phyloP scores from a whole-genome alignment of 2,888 invertebrate genomes.

The Dynastes grantii region DNA sequence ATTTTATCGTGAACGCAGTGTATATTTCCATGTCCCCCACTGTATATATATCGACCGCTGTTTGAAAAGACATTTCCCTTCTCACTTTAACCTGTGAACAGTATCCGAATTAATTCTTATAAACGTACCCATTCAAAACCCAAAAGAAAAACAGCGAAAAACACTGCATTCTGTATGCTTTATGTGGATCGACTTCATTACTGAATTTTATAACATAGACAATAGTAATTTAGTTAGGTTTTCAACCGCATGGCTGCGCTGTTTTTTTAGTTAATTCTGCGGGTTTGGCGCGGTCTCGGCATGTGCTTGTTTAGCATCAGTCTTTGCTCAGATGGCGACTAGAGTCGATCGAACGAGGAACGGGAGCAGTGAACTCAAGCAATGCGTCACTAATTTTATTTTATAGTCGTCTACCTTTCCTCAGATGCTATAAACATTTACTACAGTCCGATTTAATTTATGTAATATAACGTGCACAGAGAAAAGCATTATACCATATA shows the following conservation, averaged over 20 bases:
- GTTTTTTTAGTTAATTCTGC: constrained; percentile 53
- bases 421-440: background rate
- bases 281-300: constrained; percentile 57
- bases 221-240: constrained; percentile 59
- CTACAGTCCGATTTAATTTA: constrained; percentile 14
- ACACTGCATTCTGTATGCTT: constrained; percentile 20
- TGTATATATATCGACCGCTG: background rate
- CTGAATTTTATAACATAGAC: constrained; percentile 51
- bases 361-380: constrained; percentile 57
- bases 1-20: too few relatives aligned
- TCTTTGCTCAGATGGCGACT: constrained; percentile 56
- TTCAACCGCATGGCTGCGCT: constrained; percentile 57
- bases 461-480: constrained; percentile 29
- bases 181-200: constrained; percentile 45
- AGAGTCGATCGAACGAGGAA: constrained; percentile 54
- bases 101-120: constrained; percentile 25
- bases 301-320: constrained; percentile 57
- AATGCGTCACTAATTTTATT: constrained; percentile 55
- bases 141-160: constrained; percentile 16
- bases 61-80: background rate
- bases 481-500: background rate
- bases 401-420: constrained; percentile 41
- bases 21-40: background rate
- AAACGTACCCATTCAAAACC: background rate
- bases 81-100: background rate